phyloP scores from a whole-genome alignment of 2,113 vertebrate genomes.

The Tringa solitaria region DNA sequence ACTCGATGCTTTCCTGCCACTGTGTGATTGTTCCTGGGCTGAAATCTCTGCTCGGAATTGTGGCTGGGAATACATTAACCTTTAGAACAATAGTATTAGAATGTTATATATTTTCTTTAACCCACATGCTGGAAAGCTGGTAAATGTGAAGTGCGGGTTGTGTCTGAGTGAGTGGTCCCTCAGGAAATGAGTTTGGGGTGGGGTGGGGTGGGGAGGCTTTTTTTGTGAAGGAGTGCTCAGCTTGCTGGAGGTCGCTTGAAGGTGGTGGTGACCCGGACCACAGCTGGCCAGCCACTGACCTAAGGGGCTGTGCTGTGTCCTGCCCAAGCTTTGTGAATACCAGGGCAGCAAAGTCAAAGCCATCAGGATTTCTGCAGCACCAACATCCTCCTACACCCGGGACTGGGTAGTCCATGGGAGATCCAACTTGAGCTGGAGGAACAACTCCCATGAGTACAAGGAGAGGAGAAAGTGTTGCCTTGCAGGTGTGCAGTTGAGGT shows the following conservation, averaged over 20 bases:
- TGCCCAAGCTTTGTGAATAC: background rate
- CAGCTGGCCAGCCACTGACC: background rate
- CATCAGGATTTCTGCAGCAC: accelerated
- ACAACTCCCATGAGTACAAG: accelerated
- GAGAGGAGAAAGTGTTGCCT: background rate
- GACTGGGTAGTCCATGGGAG: accelerated
- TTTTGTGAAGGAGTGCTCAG: background rate
- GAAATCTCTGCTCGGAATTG: background rate
- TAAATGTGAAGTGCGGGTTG: background rate
- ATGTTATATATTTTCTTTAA: conserved; percentile 26
- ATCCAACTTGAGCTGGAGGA: background rate
- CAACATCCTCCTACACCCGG: too few relatives aligned
- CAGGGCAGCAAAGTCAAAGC: background rate
- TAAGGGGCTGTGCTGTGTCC: background rate
- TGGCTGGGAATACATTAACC: conserved; percentile 63
- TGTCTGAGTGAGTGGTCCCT: background rate
- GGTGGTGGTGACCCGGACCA: background rate
- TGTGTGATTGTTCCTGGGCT: conserved; percentile 7
- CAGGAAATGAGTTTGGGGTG: background rate
- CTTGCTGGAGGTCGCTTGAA: background rate
- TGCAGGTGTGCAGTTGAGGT: background rate
- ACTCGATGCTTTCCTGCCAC: background rate
- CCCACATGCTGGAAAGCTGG: background rate
- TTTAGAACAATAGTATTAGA: conserved; percentile 56
- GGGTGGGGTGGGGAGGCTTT: background rate